A percentile compares a stretch with the other conserved stretches of the same genome.
Evolutionary conservation across 23 tunicate species (phyloP).

Genomic region (Trididemnum nubilum): DNA sequence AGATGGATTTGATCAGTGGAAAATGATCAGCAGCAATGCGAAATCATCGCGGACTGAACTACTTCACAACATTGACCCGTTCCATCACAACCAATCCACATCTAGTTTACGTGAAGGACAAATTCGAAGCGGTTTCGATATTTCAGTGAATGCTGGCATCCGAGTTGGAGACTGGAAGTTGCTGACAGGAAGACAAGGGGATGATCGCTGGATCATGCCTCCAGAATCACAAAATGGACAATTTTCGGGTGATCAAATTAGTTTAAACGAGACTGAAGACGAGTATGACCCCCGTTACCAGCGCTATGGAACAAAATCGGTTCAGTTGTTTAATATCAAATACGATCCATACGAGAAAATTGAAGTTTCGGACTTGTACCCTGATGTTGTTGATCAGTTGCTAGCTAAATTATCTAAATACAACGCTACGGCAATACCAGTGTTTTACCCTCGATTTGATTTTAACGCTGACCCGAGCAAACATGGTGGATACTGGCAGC

Average conservation of each 20-base stretch:
- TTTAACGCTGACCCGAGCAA: slow-evolving; percentile 54
- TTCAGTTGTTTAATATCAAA: slow-evolving; percentile 67
- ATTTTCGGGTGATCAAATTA: neutral
- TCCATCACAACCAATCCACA: no score
- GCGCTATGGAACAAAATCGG: slow-evolving; percentile 24
- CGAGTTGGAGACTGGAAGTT: slow-evolving; percentile 88
- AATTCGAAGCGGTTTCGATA: slow-evolving; percentile 48
- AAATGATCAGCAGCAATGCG: slow-evolving; percentile 43
- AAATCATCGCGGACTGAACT: slow-evolving; percentile 60
- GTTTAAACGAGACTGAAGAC: neutral
- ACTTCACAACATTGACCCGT: slow-evolving; percentile 73
- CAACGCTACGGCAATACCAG: slow-evolving; percentile 89
- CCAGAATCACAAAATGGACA: slow-evolving; percentile 53
- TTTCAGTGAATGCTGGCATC: slow-evolving; percentile 67
- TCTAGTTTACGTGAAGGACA: neutral
- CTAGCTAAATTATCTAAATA: slow-evolving; percentile 51
- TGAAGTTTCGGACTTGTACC: slow-evolving; percentile 76
- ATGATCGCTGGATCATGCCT: slow-evolving; percentile 60
- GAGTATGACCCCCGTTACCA: slow-evolving; percentile 24
- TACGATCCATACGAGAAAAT: slow-evolving; percentile 79
- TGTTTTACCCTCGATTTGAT: slow-evolving; percentile 63
- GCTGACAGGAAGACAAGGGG: slow-evolving; percentile 82
- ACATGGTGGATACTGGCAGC: slow-evolving; percentile 91
- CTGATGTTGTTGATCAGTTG: slow-evolving; percentile 61
- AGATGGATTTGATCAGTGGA: slow-evolving; percentile 92